phyloP scores from a whole-genome alignment of 2,113 vertebrate genomes.

The Donacobius atricapilla region DNA sequence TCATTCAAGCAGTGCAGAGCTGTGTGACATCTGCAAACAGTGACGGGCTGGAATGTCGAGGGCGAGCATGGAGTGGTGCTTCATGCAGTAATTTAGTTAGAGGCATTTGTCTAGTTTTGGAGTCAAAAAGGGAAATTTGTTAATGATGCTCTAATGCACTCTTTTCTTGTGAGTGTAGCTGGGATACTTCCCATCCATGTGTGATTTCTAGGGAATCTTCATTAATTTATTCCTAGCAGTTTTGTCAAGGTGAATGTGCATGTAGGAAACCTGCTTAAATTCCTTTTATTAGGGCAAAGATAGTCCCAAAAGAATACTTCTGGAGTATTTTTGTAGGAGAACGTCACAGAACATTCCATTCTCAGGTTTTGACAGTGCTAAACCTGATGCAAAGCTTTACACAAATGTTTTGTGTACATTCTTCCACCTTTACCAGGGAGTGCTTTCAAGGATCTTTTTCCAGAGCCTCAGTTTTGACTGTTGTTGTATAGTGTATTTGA shows the following conservation, averaged over 20 bases:
- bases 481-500: slow-evolving; percentile 1
- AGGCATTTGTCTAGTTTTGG: not conserved
- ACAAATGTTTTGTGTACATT: not conserved
- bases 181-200: not conserved
- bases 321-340: not conserved
- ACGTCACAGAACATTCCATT: not conserved
- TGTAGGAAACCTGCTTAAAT: not conserved
- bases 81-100: not conserved
- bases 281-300: not conserved
- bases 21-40: not conserved
- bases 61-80: not conserved
- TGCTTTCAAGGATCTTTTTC: not conserved
- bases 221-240: not conserved
- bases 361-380: not conserved
- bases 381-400: not conserved
- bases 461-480: not conserved
- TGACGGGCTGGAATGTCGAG: not conserved
- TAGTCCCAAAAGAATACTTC: not conserved
- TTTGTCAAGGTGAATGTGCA: not conserved
- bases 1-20: not conserved
- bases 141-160: not conserved
- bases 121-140: not conserved
- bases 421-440: not conserved
- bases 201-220: not conserved
- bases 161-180: not conserved